phyloP scores from a whole-genome alignment of 1,140 invertebrate genomes.

The Battus philenor region DNA sequence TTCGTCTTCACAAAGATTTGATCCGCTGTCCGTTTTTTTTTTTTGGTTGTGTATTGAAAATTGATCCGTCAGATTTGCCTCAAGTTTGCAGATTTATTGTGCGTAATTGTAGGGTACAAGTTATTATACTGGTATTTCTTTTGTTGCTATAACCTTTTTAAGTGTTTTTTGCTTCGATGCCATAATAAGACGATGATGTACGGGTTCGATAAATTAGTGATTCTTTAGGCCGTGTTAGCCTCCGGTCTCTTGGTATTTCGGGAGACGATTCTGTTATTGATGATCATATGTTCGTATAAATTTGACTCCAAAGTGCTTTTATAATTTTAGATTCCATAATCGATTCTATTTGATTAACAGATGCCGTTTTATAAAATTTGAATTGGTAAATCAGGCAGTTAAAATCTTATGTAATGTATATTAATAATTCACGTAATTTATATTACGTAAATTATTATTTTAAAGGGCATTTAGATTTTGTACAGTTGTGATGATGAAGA shows the following conservation, averaged over 20 bases:
- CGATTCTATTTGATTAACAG: too few species aligned
- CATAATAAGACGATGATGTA: conserved; percentile 39
- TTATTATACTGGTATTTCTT: conserved; percentile 22
- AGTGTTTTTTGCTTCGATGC: conserved; percentile 24
- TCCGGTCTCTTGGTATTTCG: neutral
- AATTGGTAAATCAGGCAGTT: too few species aligned
- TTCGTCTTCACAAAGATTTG: conserved; percentile 29
- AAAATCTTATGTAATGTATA: too few species aligned
- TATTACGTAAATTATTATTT: too few species aligned
- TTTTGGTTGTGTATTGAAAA: conserved; percentile 35
- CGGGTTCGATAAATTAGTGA: conserved; percentile 27
- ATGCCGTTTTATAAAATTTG: too few species aligned
- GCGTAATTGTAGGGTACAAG: conserved; percentile 46
- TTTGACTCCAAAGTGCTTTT: too few species aligned
- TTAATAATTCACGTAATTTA: too few species aligned
- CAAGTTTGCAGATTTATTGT: conserved; percentile 46
- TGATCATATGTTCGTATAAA: neutral
- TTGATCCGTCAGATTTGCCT: conserved; percentile 32
- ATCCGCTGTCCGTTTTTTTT: conserved; percentile 32
- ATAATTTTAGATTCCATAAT: too few species aligned
- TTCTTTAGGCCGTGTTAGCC: conserved; percentile 15
- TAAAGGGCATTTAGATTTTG: too few species aligned
- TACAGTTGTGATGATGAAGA: too few species aligned
- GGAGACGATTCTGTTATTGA: conserved; percentile 5
- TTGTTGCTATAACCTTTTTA: conserved; percentile 25